Evolutionary conservation across 2,113 vertebrate genomes (phyloP), one percentile per base, ranked within the genome.

Genomic region (Calidris pugnax): DNA sequence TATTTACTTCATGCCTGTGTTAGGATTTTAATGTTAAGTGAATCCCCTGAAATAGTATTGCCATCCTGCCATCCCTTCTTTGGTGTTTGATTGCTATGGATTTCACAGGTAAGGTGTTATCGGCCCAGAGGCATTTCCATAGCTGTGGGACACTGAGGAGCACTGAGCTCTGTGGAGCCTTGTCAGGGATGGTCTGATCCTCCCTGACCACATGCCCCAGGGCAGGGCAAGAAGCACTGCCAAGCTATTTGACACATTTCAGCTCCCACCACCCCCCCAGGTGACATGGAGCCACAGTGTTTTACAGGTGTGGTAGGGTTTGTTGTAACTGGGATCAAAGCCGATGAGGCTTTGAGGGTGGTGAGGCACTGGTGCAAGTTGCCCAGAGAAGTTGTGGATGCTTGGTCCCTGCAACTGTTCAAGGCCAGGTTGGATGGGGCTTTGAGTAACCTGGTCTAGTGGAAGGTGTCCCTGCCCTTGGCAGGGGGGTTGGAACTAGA

Each of bases 121-220:
- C 2, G 0, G 33, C 55, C 53, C 3, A 0, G 56, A 66, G 28
- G 30, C 51, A 22, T 21, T 53, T 71, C 62, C 0, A 0, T 14
- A 56, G 64, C 28, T 5, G 2, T 0, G 0, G 69, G n/a, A 81
- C 21, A 14, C 43, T 4, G 9, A 16, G 45, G 39, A 82, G 50
- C 51, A 27, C 7, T 4, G 80, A 69, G 26, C 4, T 78, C 64
- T n/a, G 72, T 10, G 30, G 45, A 69, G 67, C 32, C 1, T 17
- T 14, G 23, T 8, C 0, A 3, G 2, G 6, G 56, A 50, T 37
- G 14, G 17, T 21, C 6, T 1, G 5, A 23, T 77, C 27, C 43
- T 53, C 23, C 57, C 63, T 32, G 62, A 15, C 35, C 6, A 0
- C 8, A 7, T 22, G 12, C 6, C 30, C n/a, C n/a, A 17, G 48